Percentiles rank a stretch among this genome's conserved stretches.
Evolutionary conservation across 2,888 invertebrate genomes (phyloP).

Genomic region (Nephrotoma flavescens): DNA sequence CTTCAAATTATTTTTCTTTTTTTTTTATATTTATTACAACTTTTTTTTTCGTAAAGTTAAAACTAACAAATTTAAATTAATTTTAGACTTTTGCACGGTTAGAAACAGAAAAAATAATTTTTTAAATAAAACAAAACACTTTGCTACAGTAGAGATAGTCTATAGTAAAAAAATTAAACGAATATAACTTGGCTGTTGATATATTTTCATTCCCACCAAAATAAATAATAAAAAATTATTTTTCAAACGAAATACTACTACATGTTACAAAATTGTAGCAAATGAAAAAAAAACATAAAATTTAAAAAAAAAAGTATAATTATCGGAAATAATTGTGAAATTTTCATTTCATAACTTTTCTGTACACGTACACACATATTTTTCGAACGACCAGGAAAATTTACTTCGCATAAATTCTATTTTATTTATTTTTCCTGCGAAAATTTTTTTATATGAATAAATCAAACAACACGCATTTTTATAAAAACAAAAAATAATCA

Average conservation of each 20-base stretch:
- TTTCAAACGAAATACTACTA: constrained; percentile 1
- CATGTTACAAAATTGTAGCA: background rate
- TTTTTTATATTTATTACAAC: background rate
- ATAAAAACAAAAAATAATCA: background rate
- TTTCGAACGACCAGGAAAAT: constrained; percentile 3
- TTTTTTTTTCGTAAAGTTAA: background rate
- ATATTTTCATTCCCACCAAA: background rate
- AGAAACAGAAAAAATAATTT: background rate
- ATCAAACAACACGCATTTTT: background rate
- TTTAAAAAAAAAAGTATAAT: background rate
- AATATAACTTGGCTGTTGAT: constrained; percentile 1
- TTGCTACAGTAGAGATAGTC: background rate
- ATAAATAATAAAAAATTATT: background rate
- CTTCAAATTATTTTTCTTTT: background rate
- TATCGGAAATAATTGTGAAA: background rate
- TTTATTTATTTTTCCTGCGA: background rate
- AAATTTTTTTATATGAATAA: background rate
- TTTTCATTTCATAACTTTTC: background rate
- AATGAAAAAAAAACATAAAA: background rate
- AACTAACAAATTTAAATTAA: background rate
- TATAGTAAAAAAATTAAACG: background rate
- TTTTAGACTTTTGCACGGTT: background rate
- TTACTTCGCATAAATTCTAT: background rate
- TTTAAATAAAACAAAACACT: background rate
- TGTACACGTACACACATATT: background rate